phyloP scores from a whole-genome alignment of 2,888 invertebrate genomes.

The Cerastoderma edule region DNA sequence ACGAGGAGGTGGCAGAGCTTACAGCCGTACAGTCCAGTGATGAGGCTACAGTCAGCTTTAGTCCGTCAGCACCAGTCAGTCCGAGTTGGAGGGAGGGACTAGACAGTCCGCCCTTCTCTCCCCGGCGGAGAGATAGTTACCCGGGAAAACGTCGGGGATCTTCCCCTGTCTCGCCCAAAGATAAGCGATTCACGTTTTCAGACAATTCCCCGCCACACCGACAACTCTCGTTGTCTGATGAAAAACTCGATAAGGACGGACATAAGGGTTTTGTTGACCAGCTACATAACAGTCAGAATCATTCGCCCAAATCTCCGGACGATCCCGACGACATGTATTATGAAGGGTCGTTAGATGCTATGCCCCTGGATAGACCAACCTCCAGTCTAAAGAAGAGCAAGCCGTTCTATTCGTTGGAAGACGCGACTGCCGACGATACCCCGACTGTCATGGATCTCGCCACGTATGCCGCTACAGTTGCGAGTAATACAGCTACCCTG shows the following conservation, averaged over 20 bases:
- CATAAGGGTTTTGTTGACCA: constrained; percentile 39
- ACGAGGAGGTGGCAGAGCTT: constrained; percentile 62
- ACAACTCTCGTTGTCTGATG: constrained; percentile 64
- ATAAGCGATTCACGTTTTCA: constrained; percentile 76
- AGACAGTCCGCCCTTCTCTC: constrained; percentile 80
- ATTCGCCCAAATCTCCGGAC: constrained; percentile 74
- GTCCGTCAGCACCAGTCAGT: constrained; percentile 80
- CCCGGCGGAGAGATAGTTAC: constrained; percentile 77
- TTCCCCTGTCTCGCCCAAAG: constrained; percentile 78
- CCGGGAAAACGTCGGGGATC: constrained; percentile 76
- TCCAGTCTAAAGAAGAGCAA: constrained; percentile 60
- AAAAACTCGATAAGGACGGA: constrained; percentile 63
- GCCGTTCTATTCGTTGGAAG: constrained; percentile 59
- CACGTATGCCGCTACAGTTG: constrained; percentile 82
- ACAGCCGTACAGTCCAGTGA: constrained; percentile 51
- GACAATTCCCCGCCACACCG: constrained; percentile 77
- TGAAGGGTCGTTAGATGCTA: constrained; percentile 65
- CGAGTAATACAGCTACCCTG: constrained; percentile 82
- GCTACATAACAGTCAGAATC: constrained; percentile 65
- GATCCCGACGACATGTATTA: constrained; percentile 67
- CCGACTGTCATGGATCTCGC: constrained; percentile 80
- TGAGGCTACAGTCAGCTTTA: constrained; percentile 56
- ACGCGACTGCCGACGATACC: constrained; percentile 63
- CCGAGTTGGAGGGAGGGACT: constrained; percentile 81
- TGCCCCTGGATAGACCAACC: constrained; percentile 68